Evolutionary conservation across 2,113 vertebrate species (phyloP), one percentile per base, ranked within the genome.

Genomic region (Ranitomeya imitator): DNA sequence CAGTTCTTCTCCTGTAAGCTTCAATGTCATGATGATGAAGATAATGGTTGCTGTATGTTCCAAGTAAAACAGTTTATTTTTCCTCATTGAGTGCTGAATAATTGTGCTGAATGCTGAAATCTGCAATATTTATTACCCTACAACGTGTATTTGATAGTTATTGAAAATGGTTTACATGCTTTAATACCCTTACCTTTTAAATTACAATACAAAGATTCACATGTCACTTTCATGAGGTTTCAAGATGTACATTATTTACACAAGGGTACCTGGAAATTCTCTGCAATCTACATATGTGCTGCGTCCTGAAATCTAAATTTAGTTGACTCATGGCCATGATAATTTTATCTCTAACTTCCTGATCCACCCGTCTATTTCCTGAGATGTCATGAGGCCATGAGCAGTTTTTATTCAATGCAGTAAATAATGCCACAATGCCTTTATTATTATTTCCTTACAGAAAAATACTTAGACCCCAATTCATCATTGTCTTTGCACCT

Each of bases 311-410:
- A 31, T 19, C 37, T 16, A 60, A 11, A 45, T 11, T 21, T 21
- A 45, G 14, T 11, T 59, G 26, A 54, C 59, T 16, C 15, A 15
- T 26, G 52, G 14, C n/a, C 55, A 3, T 60, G 23, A 60, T 59
- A 7, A 26, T 23, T 31, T 60, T 26, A 19, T 83, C 52, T 61
- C 60, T 51, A 12, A 7, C 63, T 65, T 83, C 59, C 59, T 67
- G 19, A 69, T 69, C 61, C 81, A 23, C 61, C 45, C 61, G 14
- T 83, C 80, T 67, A 52, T 83, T 83, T 83, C 80, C 80, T 83
- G 61, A 51, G 37, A 65, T 83, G 61, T 67, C 80, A 65, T 52
- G 60, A 14, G 18, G 61, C 52, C 80, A 65, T 67, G 60, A n/a
- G 18, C 21, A 65, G 45, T 55, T n/a, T 57, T 15, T 59, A 13